Conservation (phyloP, 1,140 invertebrate genomes). For the Drosophila seguyi region DNA sequence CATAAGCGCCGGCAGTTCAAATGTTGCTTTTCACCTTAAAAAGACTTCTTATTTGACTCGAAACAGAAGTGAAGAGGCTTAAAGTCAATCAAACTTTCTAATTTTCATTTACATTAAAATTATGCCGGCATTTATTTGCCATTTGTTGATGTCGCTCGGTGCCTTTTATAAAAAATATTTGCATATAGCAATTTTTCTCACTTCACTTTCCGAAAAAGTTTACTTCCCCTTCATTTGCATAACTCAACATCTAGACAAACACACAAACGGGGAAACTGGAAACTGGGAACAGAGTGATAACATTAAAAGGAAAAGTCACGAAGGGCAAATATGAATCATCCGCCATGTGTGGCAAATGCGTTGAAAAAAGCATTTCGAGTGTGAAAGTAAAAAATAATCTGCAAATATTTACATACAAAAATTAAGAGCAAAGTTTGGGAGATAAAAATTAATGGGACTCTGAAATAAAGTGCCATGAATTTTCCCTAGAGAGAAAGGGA, state of each 20-base stretch:
- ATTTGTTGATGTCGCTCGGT: slow-evolving; percentile 34
- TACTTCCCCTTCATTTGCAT: slow-evolving; percentile 60
- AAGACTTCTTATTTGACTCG: slow-evolving; percentile 11
- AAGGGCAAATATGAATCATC: slow-evolving; percentile 78
- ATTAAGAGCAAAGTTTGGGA: slow-evolving; percentile 14
- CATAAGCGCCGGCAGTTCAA: not conserved
- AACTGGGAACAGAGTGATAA: slow-evolving; percentile 30
- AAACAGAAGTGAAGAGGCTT: slow-evolving; percentile 15
- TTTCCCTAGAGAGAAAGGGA: not conserved
- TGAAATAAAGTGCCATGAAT: not conserved
- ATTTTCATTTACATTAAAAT: slow-evolving; percentile 80
- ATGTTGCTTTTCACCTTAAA: not conserved
- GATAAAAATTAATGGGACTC: slow-evolving; percentile 27
- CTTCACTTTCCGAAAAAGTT: slow-evolving; percentile 37
- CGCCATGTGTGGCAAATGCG: slow-evolving; percentile 69
- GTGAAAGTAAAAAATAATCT: slow-evolving; percentile 36
- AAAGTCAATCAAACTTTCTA: slow-evolving; percentile 71
- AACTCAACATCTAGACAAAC: slow-evolving; percentile 62
- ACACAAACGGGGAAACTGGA: not conserved
- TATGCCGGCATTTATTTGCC: slow-evolving; percentile 38
- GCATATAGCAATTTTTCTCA: slow-evolving; percentile 46
- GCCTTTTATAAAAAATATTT: slow-evolving; percentile 41
- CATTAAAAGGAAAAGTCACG: slow-evolving; percentile 71
- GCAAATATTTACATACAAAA: slow-evolving; percentile 26
- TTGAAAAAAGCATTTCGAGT: slow-evolving; percentile 28